A percentile compares a stretch with the other conserved stretches of the same genome.
These are phyloP conservation scores for Grallaria varia DNA, from an alignment of 2,113 vertebrate genomes.

Conservation along the genomic window DNA sequence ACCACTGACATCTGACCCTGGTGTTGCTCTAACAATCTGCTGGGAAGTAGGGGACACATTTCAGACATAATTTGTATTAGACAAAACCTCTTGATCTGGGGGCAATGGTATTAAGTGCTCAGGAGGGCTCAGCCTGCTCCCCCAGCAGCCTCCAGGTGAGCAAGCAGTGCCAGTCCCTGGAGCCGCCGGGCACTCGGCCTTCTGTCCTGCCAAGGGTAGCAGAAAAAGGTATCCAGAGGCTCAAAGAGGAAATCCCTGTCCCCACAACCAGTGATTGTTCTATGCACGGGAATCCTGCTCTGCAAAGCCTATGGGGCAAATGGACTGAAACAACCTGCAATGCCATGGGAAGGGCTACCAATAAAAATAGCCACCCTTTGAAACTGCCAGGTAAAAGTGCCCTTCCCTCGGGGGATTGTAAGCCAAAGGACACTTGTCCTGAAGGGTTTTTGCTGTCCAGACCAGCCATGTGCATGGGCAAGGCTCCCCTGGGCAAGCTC, in stretches of 20 bases:
- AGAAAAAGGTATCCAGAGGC: not conserved
- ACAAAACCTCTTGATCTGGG: not conserved
- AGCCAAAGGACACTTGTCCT: not conserved
- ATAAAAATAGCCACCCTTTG: not conserved
- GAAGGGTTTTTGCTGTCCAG: not conserved
- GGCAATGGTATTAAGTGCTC: not conserved
- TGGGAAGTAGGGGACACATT: not conserved
- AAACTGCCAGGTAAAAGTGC: not conserved
- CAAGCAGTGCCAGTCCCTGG: not conserved
- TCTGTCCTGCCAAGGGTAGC: not conserved
- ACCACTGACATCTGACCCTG: not conserved
- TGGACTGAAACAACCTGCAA: not conserved
- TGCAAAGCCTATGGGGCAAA: not conserved
- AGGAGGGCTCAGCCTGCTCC: not conserved
- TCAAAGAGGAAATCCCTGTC: not conserved
- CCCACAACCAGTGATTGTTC: not conserved
- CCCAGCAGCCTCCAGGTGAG: not conserved
- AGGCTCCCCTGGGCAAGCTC: not conserved
- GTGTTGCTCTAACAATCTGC: constrained; percentile 7
- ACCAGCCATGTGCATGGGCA: not conserved
- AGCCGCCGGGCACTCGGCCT: rapidly evolving
- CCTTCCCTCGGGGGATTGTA: not conserved
- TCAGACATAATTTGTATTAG: not conserved
- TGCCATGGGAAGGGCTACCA: not conserved
- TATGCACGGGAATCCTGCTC: not conserved